Evolutionary conservation across 2,113 vertebrate genomes (phyloP).

Genomic region (Rostratula benghalensis): DNA sequence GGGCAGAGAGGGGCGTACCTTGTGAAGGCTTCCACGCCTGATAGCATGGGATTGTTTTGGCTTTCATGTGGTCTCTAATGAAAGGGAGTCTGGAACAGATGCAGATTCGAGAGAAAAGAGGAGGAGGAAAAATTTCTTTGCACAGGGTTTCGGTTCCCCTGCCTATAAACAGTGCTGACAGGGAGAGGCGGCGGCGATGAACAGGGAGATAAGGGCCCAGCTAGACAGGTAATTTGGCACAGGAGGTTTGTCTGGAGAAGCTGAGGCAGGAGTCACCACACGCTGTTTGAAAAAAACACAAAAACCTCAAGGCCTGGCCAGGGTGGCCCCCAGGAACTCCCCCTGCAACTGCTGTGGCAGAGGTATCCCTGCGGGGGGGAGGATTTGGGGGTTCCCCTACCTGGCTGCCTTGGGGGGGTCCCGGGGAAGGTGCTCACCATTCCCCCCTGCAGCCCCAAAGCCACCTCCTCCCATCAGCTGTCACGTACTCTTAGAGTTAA

Average conservation of each 20-base stretch:
- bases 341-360: accelerated
- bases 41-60: slow-evolving; percentile 60
- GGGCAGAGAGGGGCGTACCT: slow-evolving; percentile 19
- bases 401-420: background rate
- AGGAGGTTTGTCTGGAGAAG: slow-evolving; percentile 35
- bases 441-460: background rate
- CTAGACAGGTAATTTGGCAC: slow-evolving; percentile 61
- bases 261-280: slow-evolving; percentile 33
- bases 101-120: slow-evolving; percentile 66
- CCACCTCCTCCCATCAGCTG: slow-evolving; percentile 1
- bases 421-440: background rate
- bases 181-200: slow-evolving; percentile 39
- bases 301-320: background rate
- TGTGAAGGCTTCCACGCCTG: slow-evolving; percentile 7
- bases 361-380: background rate
- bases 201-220: slow-evolving; percentile 34
- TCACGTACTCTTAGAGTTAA: slow-evolving; percentile 59
- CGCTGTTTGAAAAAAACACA: slow-evolving; percentile 3
- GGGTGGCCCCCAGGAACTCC: background rate
- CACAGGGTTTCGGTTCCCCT: slow-evolving; percentile 54
- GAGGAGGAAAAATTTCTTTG: slow-evolving; percentile 63
- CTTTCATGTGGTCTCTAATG: slow-evolving; percentile 71
- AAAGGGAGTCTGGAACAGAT: slow-evolving; percentile 64
- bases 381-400: background rate
- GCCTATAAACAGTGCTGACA: slow-evolving; percentile 68